Percentiles rank a stretch among this genome's conserved stretches.
phyloP scores from a whole-genome alignment of 2,888 invertebrate genomes.

The Scelioninae gen. 1 region DNA sequence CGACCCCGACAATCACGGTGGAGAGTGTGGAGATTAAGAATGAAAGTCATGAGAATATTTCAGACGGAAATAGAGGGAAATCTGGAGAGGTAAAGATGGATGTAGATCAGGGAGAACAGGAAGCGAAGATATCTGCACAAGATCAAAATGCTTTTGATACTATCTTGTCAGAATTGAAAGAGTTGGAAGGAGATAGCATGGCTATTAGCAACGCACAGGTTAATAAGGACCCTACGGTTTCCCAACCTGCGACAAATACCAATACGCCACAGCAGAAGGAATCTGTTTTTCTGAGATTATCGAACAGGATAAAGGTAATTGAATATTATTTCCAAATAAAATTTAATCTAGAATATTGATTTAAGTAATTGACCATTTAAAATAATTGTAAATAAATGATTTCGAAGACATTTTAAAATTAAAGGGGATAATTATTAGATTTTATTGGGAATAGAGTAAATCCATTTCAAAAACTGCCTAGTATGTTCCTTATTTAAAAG shows the following conservation, averaged over 20 bases:
- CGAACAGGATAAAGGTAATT: conserved; percentile 98
- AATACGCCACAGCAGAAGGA: conserved; percentile 89
- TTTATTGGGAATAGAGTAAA: too few relatives aligned
- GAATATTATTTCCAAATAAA: too few relatives aligned
- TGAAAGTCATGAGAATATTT: conserved; percentile 20
- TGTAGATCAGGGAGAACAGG: conserved; percentile 73
- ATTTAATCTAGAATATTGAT: too few relatives aligned
- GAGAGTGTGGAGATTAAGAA: conserved; percentile 31
- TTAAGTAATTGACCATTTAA: too few relatives aligned
- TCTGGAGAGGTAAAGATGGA: conserved; percentile 39
- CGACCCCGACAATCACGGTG: conserved; percentile 26
- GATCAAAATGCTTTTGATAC: conserved; percentile 80
- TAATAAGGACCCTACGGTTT: conserved; percentile 79
- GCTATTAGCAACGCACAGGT: conserved; percentile 79
- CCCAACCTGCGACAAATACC: conserved; percentile 80
- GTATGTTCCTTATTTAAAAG: too few relatives aligned
- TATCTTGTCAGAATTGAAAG: conserved; percentile 82
- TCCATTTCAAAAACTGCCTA: too few relatives aligned
- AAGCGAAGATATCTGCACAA: too few relatives aligned
- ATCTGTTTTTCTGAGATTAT: conserved; percentile 97
- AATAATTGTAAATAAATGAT: too few relatives aligned
- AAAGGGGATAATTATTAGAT: too few relatives aligned
- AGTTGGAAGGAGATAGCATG: conserved; percentile 78
- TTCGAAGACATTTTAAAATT: too few relatives aligned
- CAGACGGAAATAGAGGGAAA: conserved; percentile 20